Percentiles rank a stretch among this genome's conserved stretches.
Evolutionary conservation across 2,888 invertebrate species (phyloP).

Genomic region (Andricus quercusramuli): DNA sequence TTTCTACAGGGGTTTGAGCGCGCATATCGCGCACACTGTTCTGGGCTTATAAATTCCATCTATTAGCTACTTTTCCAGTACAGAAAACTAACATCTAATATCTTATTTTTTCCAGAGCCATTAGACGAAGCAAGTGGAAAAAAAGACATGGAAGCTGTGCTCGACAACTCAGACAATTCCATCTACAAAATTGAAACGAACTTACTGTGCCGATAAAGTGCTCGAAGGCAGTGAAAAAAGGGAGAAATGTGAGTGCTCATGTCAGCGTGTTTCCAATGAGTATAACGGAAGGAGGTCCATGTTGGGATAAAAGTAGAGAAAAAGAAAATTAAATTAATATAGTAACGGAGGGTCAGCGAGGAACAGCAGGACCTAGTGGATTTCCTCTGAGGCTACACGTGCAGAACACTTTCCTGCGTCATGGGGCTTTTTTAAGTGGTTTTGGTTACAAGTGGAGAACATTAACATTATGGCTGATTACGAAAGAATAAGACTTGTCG

Average conservation of each 20-base stretch:
- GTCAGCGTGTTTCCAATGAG: constrained; percentile 10
- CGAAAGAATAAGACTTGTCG: constrained; percentile 90
- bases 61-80: too few relatives aligned
- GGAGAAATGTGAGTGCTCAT: constrained; percentile 14
- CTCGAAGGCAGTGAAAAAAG: neutral
- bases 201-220: constrained; percentile 20
- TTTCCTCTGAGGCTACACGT: constrained; percentile 16
- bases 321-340: constrained; percentile 38
- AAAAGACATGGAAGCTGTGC: constrained; percentile 19
- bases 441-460: neutral
- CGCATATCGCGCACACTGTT: too few relatives aligned
- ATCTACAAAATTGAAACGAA: neutral
- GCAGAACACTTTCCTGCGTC: neutral
- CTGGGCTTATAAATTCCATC: too few relatives aligned
- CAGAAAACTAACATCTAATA: neutral
- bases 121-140: neutral
- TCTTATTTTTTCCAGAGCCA: neutral
- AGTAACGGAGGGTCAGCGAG: neutral
- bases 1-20: too few relatives aligned
- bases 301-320: neutral
- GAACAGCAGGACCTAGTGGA: constrained; percentile 34
- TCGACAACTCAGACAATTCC: neutral
- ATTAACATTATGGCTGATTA: constrained; percentile 83
- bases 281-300: neutral
- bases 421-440: neutral